Base-by-base conservation (phyloP, 2,797 vertebrate species). In the Furcifer pardalis region DNA sequence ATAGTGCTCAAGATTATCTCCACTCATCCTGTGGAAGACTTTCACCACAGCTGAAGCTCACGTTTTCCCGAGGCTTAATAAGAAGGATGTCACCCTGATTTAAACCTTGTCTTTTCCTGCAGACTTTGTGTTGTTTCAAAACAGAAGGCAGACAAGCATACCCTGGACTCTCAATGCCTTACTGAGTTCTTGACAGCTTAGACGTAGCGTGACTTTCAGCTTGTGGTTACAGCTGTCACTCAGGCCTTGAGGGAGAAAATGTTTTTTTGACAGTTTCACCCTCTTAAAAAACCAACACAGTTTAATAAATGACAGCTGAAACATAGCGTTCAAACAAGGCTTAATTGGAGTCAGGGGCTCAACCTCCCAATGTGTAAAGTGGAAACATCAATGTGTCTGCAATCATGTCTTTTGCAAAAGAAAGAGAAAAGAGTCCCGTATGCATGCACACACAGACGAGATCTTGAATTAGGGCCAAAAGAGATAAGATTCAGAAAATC, bases 181-280 rank as follows among this genome's bases (percentile, higher is more conserved):
- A n/a, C 37, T 25, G 25, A 66, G 83, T 65, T 65, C 77, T 78
- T 68, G 79, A 84, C 40, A 78, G 79, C 66, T 85, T 78, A 35
- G 68, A 78, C 4, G 23, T 49, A 40, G n/a, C 19, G 25, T 52
- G 40, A 81, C 59, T 60, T 32, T 78, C 23, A 49, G 27, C 75
- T 84, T 44, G 59, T 42, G 79, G 75, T 73, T 83, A 81, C 69
- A 86, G 19, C 62, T 86, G 78, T 84, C 79, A 86, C 40, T 75
- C 79, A 78, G 19, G 37, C 8, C 21, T 71, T 40, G 19, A 56
- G 21, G 4, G 12, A 56, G 1, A 56, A 56, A 4, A 56, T 4
- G 17, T 1, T 56, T 19, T 83, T 83, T 4, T 40, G 60, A 37
- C 71, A 75, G 30, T 35, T 52, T 30, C 62, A 2, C 10, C 62